phyloP scores from a whole-genome alignment of 2,113 vertebrate genomes.

The Ptilonorhynchus violaceus region DNA sequence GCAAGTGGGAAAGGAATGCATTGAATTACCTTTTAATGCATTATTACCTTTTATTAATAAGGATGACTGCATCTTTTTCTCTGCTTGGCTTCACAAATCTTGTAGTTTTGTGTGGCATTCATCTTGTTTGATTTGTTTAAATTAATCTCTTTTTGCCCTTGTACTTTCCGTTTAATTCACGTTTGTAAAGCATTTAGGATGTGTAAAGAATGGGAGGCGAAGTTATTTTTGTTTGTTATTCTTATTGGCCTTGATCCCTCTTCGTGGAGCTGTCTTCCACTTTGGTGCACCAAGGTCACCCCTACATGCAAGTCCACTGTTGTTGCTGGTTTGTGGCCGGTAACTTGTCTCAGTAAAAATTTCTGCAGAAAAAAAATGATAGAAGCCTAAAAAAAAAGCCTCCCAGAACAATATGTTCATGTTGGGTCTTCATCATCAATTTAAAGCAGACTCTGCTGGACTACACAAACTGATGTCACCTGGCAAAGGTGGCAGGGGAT shows the following conservation, averaged over 20 bases:
- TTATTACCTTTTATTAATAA: slow-evolving; percentile 17
- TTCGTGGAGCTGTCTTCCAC: neutral
- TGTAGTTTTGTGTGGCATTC: neutral
- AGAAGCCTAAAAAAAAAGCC: neutral
- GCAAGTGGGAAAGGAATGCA: neutral
- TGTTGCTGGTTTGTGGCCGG: neutral
- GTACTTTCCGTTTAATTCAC: neutral
- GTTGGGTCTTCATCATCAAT: neutral
- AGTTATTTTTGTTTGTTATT: slow-evolving; percentile 22
- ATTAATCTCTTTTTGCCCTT: slow-evolving; percentile 36
- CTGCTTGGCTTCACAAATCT: slow-evolving; percentile 13
- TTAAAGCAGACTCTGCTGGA: neutral
- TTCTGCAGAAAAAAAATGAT: neutral
- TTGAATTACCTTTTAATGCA: slow-evolving; percentile 4
- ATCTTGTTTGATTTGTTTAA: slow-evolving; percentile 14
- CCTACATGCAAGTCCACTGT: neutral
- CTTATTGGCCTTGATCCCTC: neutral
- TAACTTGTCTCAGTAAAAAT: neutral
- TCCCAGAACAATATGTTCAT: neutral
- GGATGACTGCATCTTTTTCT: neutral
- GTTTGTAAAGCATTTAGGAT: slow-evolving; percentile 39
- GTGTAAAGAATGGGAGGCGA: neutral
- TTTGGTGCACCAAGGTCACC: neutral
- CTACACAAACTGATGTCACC: neutral
- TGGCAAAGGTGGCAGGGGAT: neutral